Conservation (phyloP, 2,797 vertebrate genomes). For the Galagoides demidoff region DNA sequence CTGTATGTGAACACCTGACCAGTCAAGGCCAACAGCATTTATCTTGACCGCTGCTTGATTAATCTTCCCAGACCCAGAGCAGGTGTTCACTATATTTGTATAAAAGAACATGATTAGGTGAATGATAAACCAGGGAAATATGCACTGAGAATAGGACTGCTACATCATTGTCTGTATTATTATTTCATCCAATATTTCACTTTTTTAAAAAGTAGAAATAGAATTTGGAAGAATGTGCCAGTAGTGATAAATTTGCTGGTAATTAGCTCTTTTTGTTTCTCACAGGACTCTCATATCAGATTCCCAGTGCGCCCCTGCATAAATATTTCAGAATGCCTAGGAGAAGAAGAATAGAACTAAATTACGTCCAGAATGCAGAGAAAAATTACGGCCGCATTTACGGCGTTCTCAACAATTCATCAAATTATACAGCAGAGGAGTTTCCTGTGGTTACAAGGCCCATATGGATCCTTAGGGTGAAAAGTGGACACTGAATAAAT, state of each 20-base stretch:
- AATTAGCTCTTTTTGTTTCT: constrained; percentile 58
- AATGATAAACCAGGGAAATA: constrained; percentile 20
- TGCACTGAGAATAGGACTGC: neutral
- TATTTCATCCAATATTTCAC: constrained; percentile 6
- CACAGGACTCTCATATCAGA: constrained; percentile 16
- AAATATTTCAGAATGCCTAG: constrained; percentile 59
- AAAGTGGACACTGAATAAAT: neutral
- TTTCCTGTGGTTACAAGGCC: neutral
- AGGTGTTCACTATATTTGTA: constrained; percentile 14
- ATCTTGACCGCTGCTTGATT: constrained; percentile 63
- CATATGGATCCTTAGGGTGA: neutral
- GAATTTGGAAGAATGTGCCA: constrained; percentile 17
- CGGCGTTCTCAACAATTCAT: constrained; percentile 47
- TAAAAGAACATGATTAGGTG: neutral
- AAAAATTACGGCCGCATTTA: constrained; percentile 47
- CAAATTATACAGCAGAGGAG: constrained; percentile 20
- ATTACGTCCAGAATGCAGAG: constrained; percentile 43
- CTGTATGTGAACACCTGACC: neutral
- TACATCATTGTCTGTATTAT: neutral
- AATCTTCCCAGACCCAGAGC: constrained; percentile 52
- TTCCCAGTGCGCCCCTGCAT: constrained; percentile 2
- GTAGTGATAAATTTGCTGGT: constrained; percentile 27
- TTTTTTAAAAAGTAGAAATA: constrained; percentile 50
- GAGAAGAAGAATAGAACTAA: constrained; percentile 62
- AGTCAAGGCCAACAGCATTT: constrained; percentile 63